These are phyloP conservation scores for Eristalis pertinax DNA, from an alignment of 2,888 invertebrate species.

Conservation along the genomic window DNA sequence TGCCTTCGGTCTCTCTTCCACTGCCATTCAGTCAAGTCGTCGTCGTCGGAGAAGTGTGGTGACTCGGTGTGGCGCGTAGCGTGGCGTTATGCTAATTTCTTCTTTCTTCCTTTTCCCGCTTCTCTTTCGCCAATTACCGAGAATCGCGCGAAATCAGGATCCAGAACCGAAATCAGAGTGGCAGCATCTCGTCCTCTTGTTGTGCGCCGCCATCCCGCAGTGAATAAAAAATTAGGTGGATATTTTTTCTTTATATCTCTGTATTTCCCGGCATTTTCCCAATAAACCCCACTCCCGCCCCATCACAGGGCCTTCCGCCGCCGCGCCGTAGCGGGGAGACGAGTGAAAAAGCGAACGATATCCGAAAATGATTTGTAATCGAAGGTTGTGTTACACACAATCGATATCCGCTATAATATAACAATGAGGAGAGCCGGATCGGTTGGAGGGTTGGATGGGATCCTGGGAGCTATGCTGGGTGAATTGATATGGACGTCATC, in stretches of 20 bases:
- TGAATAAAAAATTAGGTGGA: conserved; percentile 52
- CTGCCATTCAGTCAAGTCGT: neutral
- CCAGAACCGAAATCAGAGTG: conserved; percentile 45
- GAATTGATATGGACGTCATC: conserved; percentile 40
- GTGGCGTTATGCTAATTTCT: conserved; percentile 51
- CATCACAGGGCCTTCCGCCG: too few species aligned
- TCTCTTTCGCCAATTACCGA: conserved; percentile 45
- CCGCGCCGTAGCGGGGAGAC: neutral
- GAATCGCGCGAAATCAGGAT: conserved; percentile 45
- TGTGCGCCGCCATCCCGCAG: conserved; percentile 22
- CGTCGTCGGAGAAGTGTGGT: neutral
- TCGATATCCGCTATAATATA: conserved; percentile 46
- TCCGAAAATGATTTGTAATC: conserved; percentile 67
- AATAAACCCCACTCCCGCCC: too few species aligned
- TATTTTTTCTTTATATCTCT: conserved; percentile 12
- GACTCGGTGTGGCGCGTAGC: conserved; percentile 9
- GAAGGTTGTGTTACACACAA: conserved; percentile 50
- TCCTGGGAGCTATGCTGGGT: neutral
- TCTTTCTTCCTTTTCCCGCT: neutral
- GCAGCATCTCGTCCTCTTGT: conserved; percentile 42
- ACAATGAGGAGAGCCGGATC: conserved; percentile 31
- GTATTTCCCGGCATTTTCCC: neutral
- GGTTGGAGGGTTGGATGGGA: neutral
- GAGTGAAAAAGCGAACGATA: conserved; percentile 50
- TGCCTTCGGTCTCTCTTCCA: accelerated